Conservation (phyloP, 2,113 vertebrate species). For the Anseranas semipalmata region DNA sequence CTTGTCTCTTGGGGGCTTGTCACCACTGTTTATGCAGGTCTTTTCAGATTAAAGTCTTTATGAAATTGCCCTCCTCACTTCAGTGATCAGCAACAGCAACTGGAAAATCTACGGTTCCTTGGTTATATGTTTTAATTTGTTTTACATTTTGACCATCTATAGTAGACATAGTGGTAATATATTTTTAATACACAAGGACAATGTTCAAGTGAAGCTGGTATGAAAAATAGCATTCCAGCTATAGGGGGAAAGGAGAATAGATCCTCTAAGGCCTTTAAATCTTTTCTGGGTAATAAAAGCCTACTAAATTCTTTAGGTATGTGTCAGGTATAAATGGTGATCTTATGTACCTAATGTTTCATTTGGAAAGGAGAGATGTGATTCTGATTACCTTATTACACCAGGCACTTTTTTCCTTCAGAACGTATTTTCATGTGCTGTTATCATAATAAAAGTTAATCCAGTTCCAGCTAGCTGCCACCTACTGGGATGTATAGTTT, state of each 20-base stretch:
- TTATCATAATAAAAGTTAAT: constrained; percentile 74
- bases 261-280: constrained; percentile 34
- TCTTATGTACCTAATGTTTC: constrained; percentile 12
- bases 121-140: neutral
- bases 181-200: neutral
- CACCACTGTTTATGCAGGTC: neutral
- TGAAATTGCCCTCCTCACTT: neutral
- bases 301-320: neutral
- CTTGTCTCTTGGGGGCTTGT: neutral
- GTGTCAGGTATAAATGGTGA: neutral
- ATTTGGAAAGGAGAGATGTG: constrained; percentile 17
- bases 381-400: constrained; percentile 66
- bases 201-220: neutral
- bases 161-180: neutral
- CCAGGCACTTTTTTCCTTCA: constrained; percentile 41
- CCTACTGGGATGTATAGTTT: constrained; percentile 73
- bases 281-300: constrained; percentile 6
- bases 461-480: constrained; percentile 73
- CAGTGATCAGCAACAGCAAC: neutral
- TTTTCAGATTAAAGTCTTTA: neutral
- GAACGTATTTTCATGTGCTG: constrained; percentile 65
- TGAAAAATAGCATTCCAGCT: neutral
- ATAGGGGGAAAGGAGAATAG: neutral
- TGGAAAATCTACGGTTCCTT: neutral
- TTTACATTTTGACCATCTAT: neutral